Conservation (phyloP, 2,797 vertebrate genomes). For the Mus caroli region DNA sequence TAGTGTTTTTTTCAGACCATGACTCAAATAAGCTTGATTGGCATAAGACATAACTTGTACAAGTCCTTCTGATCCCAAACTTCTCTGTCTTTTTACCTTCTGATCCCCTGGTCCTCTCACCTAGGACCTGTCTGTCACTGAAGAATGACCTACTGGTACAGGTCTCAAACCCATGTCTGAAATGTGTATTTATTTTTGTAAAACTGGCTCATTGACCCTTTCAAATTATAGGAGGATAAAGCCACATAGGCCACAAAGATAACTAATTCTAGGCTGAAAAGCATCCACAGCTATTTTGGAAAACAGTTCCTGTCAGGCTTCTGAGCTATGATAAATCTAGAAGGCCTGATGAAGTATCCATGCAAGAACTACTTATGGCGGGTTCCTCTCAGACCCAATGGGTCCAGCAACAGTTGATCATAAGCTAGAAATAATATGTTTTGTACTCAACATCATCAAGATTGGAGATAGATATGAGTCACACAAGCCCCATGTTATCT, state of each 20-base stretch:
- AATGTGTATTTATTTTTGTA: background rate
- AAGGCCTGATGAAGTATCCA: background rate
- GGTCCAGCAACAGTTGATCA: background rate
- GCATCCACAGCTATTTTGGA: background rate
- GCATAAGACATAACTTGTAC: background rate
- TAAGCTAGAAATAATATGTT: background rate
- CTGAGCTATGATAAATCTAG: background rate
- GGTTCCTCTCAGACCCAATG: background rate
- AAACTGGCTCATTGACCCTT: background rate
- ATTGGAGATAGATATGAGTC: background rate
- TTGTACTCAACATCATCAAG: background rate
- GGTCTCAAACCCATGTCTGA: background rate
- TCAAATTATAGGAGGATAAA: background rate
- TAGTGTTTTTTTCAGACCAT: background rate
- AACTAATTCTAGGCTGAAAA: background rate
- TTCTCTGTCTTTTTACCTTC: background rate
- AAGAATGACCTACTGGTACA: background rate
- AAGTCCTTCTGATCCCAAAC: background rate
- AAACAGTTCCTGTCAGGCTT: conserved; percentile 13
- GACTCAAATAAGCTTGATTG: background rate
- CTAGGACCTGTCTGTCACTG: background rate
- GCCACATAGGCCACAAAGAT: background rate
- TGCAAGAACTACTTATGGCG: background rate
- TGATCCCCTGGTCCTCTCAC: background rate
- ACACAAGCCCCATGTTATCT: background rate